Conservation (phyloP, 2,888 invertebrate species). For the Linyphia triangularis region DNA sequence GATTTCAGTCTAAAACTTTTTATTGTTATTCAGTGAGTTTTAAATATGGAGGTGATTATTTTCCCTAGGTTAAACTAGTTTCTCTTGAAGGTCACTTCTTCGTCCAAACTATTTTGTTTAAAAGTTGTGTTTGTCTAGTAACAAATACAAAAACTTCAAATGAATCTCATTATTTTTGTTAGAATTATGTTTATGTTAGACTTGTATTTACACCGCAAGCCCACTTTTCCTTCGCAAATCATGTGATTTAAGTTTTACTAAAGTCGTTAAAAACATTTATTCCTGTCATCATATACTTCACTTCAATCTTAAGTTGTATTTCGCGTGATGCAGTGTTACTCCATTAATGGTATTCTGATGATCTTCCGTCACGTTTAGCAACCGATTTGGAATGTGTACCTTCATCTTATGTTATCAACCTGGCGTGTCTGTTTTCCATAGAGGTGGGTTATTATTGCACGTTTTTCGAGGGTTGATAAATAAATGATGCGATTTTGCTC, state of each 20-base stretch:
- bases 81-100: too few relatives aligned
- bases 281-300: conserved; percentile 18
- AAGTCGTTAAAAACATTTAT: conserved; percentile 17
- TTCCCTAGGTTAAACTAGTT: too few relatives aligned
- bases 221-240: background rate
- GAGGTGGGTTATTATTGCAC: background rate
- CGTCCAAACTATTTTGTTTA: too few relatives aligned
- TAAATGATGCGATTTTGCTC: conserved; percentile 18
- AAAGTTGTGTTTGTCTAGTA: too few relatives aligned
- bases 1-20: too few relatives aligned
- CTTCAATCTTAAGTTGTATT: conserved; percentile 38
- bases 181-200: too few relatives aligned
- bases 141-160: too few relatives aligned
- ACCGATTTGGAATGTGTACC: background rate
- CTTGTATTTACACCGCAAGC: too few relatives aligned
- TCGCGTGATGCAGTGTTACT: conserved; percentile 52
- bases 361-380: conserved; percentile 48
- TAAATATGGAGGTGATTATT: too few relatives aligned
- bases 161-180: too few relatives aligned
- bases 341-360: conserved; percentile 58
- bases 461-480: conserved; percentile 6
- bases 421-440: background rate
- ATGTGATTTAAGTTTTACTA: background rate
- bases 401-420: conserved; percentile 9
- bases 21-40: too few relatives aligned